A percentile compares a stretch with the other conserved stretches of the same genome.
Conservation (phyloP, 2,113 vertebrate species). For the Rattus rattus region DNA sequence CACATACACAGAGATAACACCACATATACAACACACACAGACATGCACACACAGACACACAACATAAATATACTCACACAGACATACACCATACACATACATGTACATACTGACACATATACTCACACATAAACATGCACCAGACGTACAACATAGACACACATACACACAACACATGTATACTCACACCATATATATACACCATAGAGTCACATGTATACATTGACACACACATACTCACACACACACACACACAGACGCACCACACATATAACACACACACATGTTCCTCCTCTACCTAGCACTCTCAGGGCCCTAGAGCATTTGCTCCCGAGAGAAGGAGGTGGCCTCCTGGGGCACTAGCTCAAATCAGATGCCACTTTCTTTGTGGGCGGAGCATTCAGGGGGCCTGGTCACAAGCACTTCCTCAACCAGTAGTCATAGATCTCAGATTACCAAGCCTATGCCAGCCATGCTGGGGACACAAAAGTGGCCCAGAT, state of each 20-base stretch:
- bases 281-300: not conserved
- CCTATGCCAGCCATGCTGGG: not conserved
- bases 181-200: not conserved
- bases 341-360: not conserved
- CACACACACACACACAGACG: not conserved
- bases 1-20: not conserved
- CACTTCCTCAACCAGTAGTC: not conserved
- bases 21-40: not conserved
- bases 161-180: not conserved
- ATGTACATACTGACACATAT: not conserved
- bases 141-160: not conserved
- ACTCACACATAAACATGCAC: not conserved
- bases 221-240: not conserved
- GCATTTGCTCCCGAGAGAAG: too few species aligned
- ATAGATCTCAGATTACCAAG: too few species aligned
- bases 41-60: not conserved
- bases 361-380: accelerated
- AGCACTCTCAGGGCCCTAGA: not conserved
- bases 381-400: not conserved
- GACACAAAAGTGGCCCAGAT: not conserved
- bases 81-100: not conserved
- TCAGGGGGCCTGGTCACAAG: not conserved
- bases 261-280: not conserved
- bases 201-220: not conserved
- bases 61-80: not conserved